Evolutionary conservation across 2,113 vertebrate genomes (phyloP).

Genomic region (Psettodes erumei): DNA sequence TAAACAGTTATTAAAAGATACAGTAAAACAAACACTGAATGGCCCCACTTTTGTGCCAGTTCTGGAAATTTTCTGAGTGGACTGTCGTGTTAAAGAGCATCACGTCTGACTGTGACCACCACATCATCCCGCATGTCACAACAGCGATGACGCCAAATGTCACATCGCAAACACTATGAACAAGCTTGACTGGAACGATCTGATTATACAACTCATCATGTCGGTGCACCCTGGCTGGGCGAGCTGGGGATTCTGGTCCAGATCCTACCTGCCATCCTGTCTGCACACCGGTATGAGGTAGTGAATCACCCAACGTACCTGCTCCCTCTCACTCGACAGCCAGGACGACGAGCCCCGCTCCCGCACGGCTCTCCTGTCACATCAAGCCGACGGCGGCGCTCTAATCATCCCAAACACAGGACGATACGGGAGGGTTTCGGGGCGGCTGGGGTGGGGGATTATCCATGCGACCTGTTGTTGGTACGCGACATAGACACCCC

Average conservation of each 20-base stretch:
- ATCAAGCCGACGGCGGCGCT: constrained; percentile 64
- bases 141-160: constrained; percentile 46
- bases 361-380: constrained; percentile 60
- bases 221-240: constrained; percentile 1
- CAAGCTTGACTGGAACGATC: constrained; percentile 29
- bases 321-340: constrained; percentile 70
- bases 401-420: constrained; percentile 51
- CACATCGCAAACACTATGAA: constrained; percentile 42
- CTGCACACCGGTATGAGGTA: not conserved
- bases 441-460: constrained; percentile 61
- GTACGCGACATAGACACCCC: constrained; percentile 59
- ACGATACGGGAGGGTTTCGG: constrained; percentile 24
- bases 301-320: constrained; percentile 67
- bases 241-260: too few relatives aligned
- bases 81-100: constrained; percentile 2
- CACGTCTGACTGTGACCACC: too few relatives aligned
- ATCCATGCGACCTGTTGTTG: constrained; percentile 78
- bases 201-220: constrained; percentile 44
- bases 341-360: constrained; percentile 59
- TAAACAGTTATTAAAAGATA: constrained; percentile 1
- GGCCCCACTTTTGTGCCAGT: not conserved
- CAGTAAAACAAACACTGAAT: constrained; percentile 33
- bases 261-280: constrained; percentile 6
- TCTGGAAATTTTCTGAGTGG: constrained; percentile 36
- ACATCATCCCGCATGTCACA: constrained; percentile 18